Percentiles rank a stretch among this genome's conserved stretches.
phyloP scores from a whole-genome alignment of 2,888 invertebrate genomes.

The Cheilosia scutellata region DNA sequence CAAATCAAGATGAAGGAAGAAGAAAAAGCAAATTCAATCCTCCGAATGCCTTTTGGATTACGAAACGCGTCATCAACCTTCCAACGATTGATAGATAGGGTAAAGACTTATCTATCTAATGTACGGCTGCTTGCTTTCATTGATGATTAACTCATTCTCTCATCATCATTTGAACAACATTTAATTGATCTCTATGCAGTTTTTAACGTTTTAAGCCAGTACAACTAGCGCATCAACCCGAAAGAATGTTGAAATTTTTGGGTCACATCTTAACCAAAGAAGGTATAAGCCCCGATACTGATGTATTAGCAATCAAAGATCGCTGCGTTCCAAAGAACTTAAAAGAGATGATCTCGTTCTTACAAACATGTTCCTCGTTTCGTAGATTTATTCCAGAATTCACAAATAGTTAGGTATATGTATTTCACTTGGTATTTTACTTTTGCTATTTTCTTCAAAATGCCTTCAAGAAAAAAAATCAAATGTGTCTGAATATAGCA shows the following conservation, averaged over 20 bases:
- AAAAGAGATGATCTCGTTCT: conserved; percentile 58
- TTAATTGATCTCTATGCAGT: no score
- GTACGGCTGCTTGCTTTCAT: conserved; percentile 7
- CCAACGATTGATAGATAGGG: conserved; percentile 78
- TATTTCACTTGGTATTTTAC: no score
- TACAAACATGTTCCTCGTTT: conserved; percentile 79
- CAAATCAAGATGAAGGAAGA: conserved; percentile 78
- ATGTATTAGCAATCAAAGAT: conserved; percentile 8
- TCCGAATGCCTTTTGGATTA: conserved; percentile 80
- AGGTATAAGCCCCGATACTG: conserved; percentile 73
- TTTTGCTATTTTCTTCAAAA: no score
- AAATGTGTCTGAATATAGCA: no score
- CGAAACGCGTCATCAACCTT: conserved; percentile 80
- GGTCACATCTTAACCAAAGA: conserved; percentile 77
- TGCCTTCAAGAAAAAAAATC: no score
- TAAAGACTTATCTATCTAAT: conserved; percentile 71
- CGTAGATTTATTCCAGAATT: conserved; percentile 80
- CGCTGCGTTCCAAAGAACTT: background rate
- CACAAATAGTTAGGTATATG: no score
- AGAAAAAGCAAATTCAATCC: conserved; percentile 79
- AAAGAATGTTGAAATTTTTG: conserved; percentile 75
- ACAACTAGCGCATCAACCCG: no score
- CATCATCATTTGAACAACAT: no score
- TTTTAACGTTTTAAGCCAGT: no score
- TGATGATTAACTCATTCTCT: no score